Evolutionary conservation across 1,140 invertebrate genomes (phyloP), one percentile per base, ranked within the genome.

Genomic region (Steinernema feltiae): DNA sequence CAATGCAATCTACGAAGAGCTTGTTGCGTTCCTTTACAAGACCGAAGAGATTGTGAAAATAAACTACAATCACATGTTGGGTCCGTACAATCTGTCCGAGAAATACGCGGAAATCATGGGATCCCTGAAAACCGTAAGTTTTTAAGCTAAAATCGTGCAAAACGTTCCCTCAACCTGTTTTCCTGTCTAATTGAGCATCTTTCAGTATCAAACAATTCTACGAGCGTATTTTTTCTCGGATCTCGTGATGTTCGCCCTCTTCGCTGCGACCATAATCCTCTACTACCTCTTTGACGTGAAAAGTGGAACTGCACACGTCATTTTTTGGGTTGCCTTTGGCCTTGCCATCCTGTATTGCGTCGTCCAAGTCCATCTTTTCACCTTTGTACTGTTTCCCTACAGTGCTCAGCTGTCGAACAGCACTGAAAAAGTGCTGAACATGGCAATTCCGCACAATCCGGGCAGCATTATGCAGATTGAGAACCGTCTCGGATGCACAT

Each of bases 131-230:
- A 72, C 74, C 32, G 76, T 78, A 27, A 53, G 69, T 69, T 69
- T 7, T 63, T 69, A 17, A 70, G 21, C 21, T 32, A n/a, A n/a
- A n/a, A n/a, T n/a, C n/a, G n/a, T n/a, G n/a, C n/a, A n/a, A n/a
- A n/a, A n/a, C n/a, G n/a, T n/a, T n/a, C n/a, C n/a, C n/a, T n/a
- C n/a, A n/a, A n/a, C n/a, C n/a, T n/a, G n/a, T n/a, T n/a, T n/a
- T n/a, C n/a, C n/a, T n/a, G n/a, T n/a, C n/a, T n/a, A n/a, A n/a
- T n/a, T n/a, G n/a, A n/a, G n/a, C n/a, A n/a, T n/a, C 18, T 81
- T 86, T 72, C 73, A 83, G 84, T 84, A 86, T 73, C 86, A 84
- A 79, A 74, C 76, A 2, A 72, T 84, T 27, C 79, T 84, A 1
- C 82, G 82, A 75, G 75, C 73, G 7, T 84, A 81, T 70, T 74